Conservation (phyloP, 1,140 invertebrate genomes). For the Megalonaias nervosa region DNA sequence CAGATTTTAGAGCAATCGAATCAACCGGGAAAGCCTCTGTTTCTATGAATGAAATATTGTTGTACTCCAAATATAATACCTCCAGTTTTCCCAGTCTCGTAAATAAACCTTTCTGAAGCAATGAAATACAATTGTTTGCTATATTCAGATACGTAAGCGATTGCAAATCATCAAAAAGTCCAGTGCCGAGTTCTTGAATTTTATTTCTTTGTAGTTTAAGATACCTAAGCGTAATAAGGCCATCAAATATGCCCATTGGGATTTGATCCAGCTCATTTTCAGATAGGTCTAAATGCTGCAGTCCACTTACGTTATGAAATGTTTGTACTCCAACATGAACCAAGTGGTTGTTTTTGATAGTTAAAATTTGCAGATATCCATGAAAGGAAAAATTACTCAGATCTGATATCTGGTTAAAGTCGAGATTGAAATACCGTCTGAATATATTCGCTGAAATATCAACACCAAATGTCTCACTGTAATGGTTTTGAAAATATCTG, state of each 20-base stretch:
- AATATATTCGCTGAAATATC: constrained; percentile 36
- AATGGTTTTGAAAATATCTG: constrained; percentile 39
- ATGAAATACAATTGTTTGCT: constrained; percentile 34
- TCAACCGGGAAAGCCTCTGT: constrained; percentile 30
- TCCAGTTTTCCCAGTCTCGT: too few species aligned
- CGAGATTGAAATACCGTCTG: too few species aligned
- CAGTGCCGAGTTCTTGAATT: too few species aligned
- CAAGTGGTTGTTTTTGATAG: constrained; percentile 35
- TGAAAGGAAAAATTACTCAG: constrained; percentile 37
- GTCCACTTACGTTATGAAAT: constrained; percentile 33
- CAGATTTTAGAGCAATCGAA: constrained; percentile 21
- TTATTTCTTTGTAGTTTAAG: background rate
- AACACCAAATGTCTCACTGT: constrained; percentile 30
- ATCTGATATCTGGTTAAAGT: too few species aligned
- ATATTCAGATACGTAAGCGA: constrained; percentile 28
- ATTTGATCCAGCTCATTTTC: constrained; percentile 34
- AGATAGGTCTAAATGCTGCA: constrained; percentile 44
- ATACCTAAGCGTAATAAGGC: background rate
- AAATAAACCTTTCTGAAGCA: constrained; percentile 26
- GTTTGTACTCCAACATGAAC: constrained; percentile 23
- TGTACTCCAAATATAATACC: constrained; percentile 38
- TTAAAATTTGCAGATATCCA: constrained; percentile 45
- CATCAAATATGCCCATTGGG: constrained; percentile 30
- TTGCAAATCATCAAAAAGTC: too few species aligned
- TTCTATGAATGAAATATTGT: constrained; percentile 27